phyloP scores from a whole-genome alignment of 2,797 vertebrate genomes.

The Betta splendens region DNA sequence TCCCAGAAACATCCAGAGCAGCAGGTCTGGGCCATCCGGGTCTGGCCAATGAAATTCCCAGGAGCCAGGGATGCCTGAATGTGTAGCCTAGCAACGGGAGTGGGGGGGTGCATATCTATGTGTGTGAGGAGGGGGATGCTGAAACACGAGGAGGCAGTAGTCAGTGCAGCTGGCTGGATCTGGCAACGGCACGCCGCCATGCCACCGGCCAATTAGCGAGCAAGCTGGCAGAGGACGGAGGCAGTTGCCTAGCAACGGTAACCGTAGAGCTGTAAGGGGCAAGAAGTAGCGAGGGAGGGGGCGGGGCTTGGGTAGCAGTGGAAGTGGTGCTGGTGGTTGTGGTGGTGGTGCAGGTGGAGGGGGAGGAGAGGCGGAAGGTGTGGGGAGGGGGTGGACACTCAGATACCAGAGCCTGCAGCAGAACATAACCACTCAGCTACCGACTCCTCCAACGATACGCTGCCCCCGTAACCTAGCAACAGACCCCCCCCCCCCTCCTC shows the following conservation, averaged over 20 bases:
- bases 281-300: slow-evolving; percentile 30
- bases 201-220: slow-evolving; percentile 84
- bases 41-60: slow-evolving; percentile 87
- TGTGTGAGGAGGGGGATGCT: slow-evolving; percentile 15
- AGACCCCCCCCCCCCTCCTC: slow-evolving; percentile 32
- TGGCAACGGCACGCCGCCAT: slow-evolving; percentile 76
- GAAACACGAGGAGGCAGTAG: slow-evolving; percentile 78
- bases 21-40: slow-evolving; percentile 63
- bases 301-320: slow-evolving; percentile 44
- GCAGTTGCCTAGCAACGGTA: slow-evolving; percentile 94
- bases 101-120: slow-evolving; percentile 19
- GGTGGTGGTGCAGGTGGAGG: slow-evolving; percentile 24
- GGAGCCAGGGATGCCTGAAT: slow-evolving; percentile 80
- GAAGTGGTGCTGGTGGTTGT: slow-evolving; percentile 30
- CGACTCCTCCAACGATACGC: slow-evolving; percentile 87
- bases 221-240: slow-evolving; percentile 76
- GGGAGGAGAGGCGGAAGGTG: slow-evolving; percentile 65
- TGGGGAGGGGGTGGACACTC: slow-evolving; percentile 63
- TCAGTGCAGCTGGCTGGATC: slow-evolving; percentile 82
- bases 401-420: slow-evolving; percentile 84
- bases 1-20: slow-evolving; percentile 55
- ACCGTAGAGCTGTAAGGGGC: slow-evolving; percentile 67
- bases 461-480: slow-evolving; percentile 90
- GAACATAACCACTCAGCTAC: slow-evolving; percentile 85
- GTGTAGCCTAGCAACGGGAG: slow-evolving; percentile 91